Percentiles rank a stretch among this genome's conserved stretches.
phyloP scores from a whole-genome alignment of 2,797 vertebrate species.

The Syndactyla subalaris region DNA sequence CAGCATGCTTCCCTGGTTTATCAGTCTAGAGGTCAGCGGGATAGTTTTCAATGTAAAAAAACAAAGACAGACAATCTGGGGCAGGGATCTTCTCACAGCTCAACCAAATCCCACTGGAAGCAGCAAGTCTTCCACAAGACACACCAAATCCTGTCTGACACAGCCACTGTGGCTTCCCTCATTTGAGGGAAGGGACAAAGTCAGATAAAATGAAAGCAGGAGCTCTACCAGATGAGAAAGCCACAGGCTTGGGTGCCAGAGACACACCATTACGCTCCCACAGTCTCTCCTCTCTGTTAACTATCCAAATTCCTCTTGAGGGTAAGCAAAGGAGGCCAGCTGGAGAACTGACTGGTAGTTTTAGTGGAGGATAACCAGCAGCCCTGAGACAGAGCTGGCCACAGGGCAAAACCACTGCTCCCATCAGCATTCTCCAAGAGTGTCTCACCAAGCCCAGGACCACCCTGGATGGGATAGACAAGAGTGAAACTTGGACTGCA shows the following conservation, averaged over 20 bases:
- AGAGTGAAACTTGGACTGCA: background rate
- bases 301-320: background rate
- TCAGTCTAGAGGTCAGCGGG: background rate
- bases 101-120: background rate
- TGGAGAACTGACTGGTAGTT: background rate
- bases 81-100: background rate
- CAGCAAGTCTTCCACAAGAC: background rate
- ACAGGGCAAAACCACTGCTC: constrained; percentile 7
- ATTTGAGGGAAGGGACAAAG: background rate
- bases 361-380: background rate
- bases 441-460: background rate
- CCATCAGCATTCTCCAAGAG: background rate
- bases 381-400: background rate
- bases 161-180: background rate
- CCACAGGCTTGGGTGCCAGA: background rate
- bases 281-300: background rate
- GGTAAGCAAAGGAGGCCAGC: background rate
- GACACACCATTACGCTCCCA: background rate
- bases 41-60: background rate
- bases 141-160: background rate
- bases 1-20: background rate
- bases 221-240: background rate
- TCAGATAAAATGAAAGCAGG: background rate
- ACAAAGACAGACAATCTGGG: background rate
- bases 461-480: background rate